Evolutionary conservation across 1,140 invertebrate genomes (phyloP).

Genomic region (Lepidurus couesii): DNA sequence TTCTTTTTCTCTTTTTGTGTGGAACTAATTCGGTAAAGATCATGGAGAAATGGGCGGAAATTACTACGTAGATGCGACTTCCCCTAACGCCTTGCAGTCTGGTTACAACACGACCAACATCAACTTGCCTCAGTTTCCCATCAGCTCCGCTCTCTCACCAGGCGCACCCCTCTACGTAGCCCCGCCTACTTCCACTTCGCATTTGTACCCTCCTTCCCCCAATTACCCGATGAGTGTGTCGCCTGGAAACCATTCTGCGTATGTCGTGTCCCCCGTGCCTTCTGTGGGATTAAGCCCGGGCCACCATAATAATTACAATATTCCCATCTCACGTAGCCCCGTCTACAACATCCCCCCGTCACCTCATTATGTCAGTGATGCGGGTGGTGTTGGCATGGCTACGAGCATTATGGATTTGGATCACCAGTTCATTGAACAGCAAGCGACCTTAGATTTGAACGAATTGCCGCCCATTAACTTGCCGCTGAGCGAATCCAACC

Average conservation of each 20-base stretch:
- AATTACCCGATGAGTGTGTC: not conserved
- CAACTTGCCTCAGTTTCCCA: not conserved
- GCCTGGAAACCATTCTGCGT: not conserved
- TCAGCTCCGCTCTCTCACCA: not conserved
- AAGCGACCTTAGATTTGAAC: conserved; percentile 23
- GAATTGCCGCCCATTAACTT: conserved; percentile 31
- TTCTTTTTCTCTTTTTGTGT: not conserved
- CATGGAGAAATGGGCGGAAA: not conserved
- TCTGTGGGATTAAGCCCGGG: not conserved
- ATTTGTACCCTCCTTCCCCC: not conserved
- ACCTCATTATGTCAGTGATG: conserved; percentile 27
- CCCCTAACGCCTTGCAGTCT: conserved; percentile 6
- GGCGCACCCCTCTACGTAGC: not conserved
- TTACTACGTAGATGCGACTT: not conserved
- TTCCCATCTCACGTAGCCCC: conserved; percentile 9
- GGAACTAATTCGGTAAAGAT: not conserved
- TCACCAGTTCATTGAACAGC: conserved; percentile 27
- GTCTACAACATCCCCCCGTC: conserved; percentile 25
- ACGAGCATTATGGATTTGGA: conserved; percentile 32
- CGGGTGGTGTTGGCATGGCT: not conserved
- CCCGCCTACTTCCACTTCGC: not conserved
- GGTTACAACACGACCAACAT: not conserved
- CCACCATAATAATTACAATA: conserved; percentile 6
- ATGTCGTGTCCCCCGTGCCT: not conserved
- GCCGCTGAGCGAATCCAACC: conserved; percentile 29